Base-by-base conservation (phyloP, 2,888 invertebrate genomes). In the Acronicta alni region DNA sequence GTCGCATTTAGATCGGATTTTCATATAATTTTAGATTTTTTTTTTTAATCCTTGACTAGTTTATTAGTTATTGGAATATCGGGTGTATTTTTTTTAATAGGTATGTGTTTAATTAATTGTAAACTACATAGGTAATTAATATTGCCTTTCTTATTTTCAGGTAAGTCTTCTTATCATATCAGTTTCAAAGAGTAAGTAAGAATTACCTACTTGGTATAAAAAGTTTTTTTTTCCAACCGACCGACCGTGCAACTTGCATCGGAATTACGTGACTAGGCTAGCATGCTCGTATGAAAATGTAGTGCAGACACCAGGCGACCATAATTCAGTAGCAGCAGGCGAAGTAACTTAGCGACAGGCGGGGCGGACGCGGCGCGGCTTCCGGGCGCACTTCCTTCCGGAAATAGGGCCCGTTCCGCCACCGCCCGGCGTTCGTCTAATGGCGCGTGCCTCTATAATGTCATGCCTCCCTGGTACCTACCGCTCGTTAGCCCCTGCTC, bases 331-430 rank as follows among this genome's bases (percentile, higher is more conserved):
- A 4, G 30, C 30, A 79, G 84, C 77, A 78, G 80, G 74, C 69
- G 75, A 76, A 79, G 78, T 80, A 81, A 82, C 78, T 85, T 82
- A 77, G 85, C 79, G 85, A 81, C 84, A 78, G 81, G 81, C 82
- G 80, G 78, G 83, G 87, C 89, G 89, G 89, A 86, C 86, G 88
- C 84, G 88, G 87, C 83, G 86, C 80, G 86, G 89, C 90, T 89
- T 91, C 91, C 92, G 88, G 88, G 83, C 82, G 83, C 82, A 85
- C 89, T 92, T 93, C 93, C 92, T 88, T 86, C 84, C 92, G 93
- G 93, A 93, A 93, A 93, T 93, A 92, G 93, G 91, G 90, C 90
- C 90, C 90, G 89, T 91, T 92, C 91, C 92, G 90, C 86, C 74
- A 66, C 82, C 77, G 78, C 77, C 77, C 71, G 75, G 59, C 74